Conservation (phyloP, 2,888 invertebrate species). For the Sinopyrophorus schimmeli region DNA sequence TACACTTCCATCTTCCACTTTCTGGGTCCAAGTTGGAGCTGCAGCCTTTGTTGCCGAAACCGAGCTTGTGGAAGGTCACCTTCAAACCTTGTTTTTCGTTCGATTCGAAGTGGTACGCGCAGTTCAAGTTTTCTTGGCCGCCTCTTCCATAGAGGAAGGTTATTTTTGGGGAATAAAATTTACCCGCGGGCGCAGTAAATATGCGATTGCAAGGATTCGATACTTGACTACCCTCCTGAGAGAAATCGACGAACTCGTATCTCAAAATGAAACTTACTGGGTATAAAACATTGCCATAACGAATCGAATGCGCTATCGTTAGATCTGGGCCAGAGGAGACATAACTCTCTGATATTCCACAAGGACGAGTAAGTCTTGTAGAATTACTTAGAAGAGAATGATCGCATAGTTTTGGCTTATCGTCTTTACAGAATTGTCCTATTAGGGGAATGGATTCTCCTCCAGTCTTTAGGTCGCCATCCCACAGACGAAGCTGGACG, state of each 20-base stretch:
- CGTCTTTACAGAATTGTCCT: slow-evolving; percentile 77
- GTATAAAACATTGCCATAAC: slow-evolving; percentile 78
- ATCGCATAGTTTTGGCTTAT: slow-evolving; percentile 74
- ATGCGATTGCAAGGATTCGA: slow-evolving; percentile 68
- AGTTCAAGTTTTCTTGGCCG: slow-evolving; percentile 74
- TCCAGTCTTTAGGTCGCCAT: slow-evolving; percentile 61
- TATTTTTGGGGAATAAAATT: slow-evolving; percentile 75
- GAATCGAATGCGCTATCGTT: slow-evolving; percentile 74
- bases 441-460: slow-evolving; percentile 58
- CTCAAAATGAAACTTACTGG: slow-evolving; percentile 77
- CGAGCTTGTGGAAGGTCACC: slow-evolving; percentile 69
- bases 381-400: slow-evolving; percentile 74
- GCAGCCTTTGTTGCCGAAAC: slow-evolving; percentile 72
- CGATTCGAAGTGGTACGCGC: slow-evolving; percentile 75
- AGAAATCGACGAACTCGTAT: slow-evolving; percentile 81
- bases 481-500: slow-evolving; percentile 75
- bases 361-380: slow-evolving; percentile 72
- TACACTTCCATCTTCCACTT: slow-evolving; percentile 69
- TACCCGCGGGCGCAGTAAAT: slow-evolving; percentile 57
- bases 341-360: slow-evolving; percentile 74
- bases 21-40: slow-evolving; percentile 67
- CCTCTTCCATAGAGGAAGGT: slow-evolving; percentile 84
- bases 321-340: slow-evolving; percentile 75
- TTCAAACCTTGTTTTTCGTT: slow-evolving; percentile 70
- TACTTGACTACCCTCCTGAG: slow-evolving; percentile 67